Evolutionary conservation across 2,888 invertebrate species (phyloP), one percentile per base, ranked within the genome.

Genomic region (Drosophila anceps): DNA sequence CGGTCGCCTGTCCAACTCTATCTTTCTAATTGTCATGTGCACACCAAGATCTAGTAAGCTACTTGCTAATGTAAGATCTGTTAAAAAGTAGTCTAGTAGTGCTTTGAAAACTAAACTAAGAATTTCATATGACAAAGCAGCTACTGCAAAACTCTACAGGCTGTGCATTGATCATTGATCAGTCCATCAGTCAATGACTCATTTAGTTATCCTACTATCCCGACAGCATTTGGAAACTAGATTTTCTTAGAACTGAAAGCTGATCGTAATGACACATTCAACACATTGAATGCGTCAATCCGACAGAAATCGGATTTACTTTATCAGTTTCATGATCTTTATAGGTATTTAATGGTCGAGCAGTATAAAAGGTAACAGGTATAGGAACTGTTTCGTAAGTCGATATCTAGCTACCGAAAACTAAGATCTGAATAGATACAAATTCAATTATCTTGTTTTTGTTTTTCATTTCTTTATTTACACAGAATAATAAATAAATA

Each of bases 401-500:
- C 13, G 13, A 51, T 33, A 20, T 20, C 2, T 15, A 10, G 50
- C 18, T 50, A 50, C 5, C 18, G 31, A 18, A 31, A 31, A 29
- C 1, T 10, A n/a, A 4, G 5, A 3, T 4, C 2, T 6, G 3
- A 4, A 8, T n/a, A 18, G 4, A 13, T 2, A 1, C 13, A 13
- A 13, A 13, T 20, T 50, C 15, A 51, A 15, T 20, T 1, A 8
- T 9, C 20, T 33, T 3, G 8, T 1, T 33, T 51, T 13, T 5
- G 10, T 29, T 48, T 2, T 48, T 33, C 6, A 33, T 20, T 20
- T 51, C 8, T 51, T 33, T 51, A 51, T 51, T 51, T 20, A 46
- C 5, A 31, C 4, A 20, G 48, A 55, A n/a, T 12, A 72, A 82
- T 61, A 78, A 79, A 85, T 82, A 79, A 79, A 83, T 68, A 73